Evolutionary conservation across 2,113 vertebrate genomes (phyloP).

Genomic region (Pao palembangensis): DNA sequence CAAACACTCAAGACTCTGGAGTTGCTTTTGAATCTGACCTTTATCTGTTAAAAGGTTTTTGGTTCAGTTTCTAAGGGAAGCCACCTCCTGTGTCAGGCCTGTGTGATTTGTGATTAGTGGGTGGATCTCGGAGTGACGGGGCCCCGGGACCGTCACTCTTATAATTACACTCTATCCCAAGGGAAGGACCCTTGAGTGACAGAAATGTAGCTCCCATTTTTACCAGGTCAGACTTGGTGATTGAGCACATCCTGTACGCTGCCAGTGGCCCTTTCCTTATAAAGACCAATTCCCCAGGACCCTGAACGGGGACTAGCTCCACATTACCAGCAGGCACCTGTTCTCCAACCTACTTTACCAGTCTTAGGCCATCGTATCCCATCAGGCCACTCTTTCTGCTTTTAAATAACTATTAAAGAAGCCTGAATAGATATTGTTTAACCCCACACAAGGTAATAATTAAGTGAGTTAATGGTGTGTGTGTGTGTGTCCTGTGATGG

Average conservation of each 20-base stretch:
- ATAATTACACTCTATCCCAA: conserved; percentile 77
- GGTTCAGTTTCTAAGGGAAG: conserved; percentile 75
- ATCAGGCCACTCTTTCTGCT: conserved; percentile 15
- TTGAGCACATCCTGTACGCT: conserved; percentile 65
- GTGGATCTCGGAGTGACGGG: conserved; percentile 66
- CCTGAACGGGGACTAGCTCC: conserved; percentile 67
- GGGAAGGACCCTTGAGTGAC: conserved; percentile 73
- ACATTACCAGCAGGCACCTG: conserved; percentile 71
- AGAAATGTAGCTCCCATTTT: conserved; percentile 67
- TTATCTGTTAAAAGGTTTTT: conserved; percentile 73
- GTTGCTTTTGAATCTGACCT: conserved; percentile 70
- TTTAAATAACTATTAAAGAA: conserved; percentile 43
- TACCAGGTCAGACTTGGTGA: conserved; percentile 72
- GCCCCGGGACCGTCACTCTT: conserved; percentile 68
- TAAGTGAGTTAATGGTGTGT: too few relatives aligned
- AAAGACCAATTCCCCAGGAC: conserved; percentile 69
- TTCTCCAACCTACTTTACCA: conserved; percentile 68
- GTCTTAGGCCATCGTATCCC: conserved; percentile 23
- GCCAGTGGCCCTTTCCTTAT: conserved; percentile 74
- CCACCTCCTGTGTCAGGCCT: conserved; percentile 58
- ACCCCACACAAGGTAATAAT: neutral
- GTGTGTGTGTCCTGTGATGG: too few relatives aligned
- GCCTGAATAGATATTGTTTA: conserved; percentile 10
- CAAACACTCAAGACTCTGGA: conserved; percentile 21
- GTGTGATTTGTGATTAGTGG: conserved; percentile 77